Evolutionary conservation across 2,113 vertebrate genomes (phyloP).

Genomic region (Chamaea fasciata): DNA sequence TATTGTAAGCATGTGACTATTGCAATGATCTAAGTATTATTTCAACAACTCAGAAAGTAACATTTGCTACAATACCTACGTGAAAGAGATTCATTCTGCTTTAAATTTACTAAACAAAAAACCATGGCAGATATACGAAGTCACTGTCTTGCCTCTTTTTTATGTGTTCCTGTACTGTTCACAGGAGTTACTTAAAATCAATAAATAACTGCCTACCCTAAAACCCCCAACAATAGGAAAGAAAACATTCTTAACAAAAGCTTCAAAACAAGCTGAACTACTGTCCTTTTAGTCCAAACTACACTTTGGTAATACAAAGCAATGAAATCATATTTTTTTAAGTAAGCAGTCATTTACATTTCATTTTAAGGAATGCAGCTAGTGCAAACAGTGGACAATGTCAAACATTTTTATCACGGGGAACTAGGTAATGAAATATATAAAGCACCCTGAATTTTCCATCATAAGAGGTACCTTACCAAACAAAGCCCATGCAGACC

Average conservation of each 20-base stretch:
- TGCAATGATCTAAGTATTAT: background rate
- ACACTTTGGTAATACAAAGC: background rate
- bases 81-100: background rate
- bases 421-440: background rate
- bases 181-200: background rate
- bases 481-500: background rate
- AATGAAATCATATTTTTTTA: background rate
- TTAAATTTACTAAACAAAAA: background rate
- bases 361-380: background rate
- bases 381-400: background rate
- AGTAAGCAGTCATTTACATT: background rate
- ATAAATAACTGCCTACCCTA: background rate
- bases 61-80: background rate
- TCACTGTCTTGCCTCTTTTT: background rate
- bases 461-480: background rate
- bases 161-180: background rate
- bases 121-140: background rate
- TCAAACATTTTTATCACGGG: background rate
- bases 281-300: background rate
- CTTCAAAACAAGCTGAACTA: background rate
- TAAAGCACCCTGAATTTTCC: background rate
- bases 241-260: slow-evolving; percentile 13
- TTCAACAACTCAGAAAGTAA: background rate
- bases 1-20: background rate
- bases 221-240: background rate